Evolutionary conservation across 2,888 invertebrate species (phyloP).

Genomic region (Tolmerus cingulatus): DNA sequence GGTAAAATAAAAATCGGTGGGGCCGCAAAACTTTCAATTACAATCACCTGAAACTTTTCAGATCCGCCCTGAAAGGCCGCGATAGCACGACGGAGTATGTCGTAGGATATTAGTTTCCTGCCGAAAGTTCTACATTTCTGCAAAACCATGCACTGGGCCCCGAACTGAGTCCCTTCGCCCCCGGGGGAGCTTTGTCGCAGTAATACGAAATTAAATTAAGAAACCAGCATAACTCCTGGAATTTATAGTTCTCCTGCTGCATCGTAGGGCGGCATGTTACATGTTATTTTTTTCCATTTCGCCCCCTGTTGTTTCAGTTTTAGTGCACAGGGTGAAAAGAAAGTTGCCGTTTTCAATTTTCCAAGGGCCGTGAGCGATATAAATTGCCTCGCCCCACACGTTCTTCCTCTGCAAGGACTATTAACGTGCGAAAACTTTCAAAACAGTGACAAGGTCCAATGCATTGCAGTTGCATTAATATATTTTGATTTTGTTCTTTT

Average conservation of each 20-base stretch:
- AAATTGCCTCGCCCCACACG: background rate
- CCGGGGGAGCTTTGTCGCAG: background rate
- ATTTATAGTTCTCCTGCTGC: slow-evolving; percentile 15
- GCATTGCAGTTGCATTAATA: slow-evolving; percentile 14
- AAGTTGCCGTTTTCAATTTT: slow-evolving; percentile 20
- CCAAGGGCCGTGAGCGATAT: background rate
- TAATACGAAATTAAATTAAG: slow-evolving; percentile 21
- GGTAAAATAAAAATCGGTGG: background rate
- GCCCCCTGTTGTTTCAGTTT: background rate
- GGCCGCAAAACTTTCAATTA: background rate
- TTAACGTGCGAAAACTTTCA: background rate
- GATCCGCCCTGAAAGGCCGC: background rate
- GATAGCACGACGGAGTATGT: background rate
- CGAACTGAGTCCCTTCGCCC: background rate
- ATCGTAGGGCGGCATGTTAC: background rate
- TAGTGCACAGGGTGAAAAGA: background rate
- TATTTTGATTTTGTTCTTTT: no score
- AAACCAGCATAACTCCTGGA: slow-evolving; percentile 11
- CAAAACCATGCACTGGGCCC: background rate
- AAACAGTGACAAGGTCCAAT: slow-evolving; percentile 13
- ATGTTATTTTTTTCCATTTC: background rate
- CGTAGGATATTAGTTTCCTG: background rate
- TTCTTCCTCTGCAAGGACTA: background rate
- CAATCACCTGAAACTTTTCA: background rate
- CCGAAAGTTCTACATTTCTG: background rate